Conservation (phyloP, 1,140 invertebrate genomes). For the Uloborus diversus region DNA sequence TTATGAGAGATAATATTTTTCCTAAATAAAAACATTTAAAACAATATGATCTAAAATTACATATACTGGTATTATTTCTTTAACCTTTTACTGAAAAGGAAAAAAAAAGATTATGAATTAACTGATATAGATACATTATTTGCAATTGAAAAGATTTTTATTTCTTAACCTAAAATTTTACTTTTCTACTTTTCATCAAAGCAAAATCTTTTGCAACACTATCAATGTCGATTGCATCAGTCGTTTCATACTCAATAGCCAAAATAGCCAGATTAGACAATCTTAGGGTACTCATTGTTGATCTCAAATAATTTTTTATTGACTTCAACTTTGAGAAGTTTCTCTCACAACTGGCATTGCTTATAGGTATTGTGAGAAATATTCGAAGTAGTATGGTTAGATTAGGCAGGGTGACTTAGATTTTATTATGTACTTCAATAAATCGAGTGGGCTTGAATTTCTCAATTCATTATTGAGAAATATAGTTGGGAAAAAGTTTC, state of each 20-base stretch:
- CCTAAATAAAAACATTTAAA: too few species aligned
- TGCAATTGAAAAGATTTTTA: too few species aligned
- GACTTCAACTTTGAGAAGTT: conserved; percentile 62
- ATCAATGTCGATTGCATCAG: not conserved
- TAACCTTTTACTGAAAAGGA: too few species aligned
- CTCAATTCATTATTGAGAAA: too few species aligned
- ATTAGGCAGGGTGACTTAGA: not conserved
- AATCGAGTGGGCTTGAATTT: not conserved
- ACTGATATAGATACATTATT: too few species aligned
- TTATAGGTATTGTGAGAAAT: conserved; percentile 60
- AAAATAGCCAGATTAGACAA: conserved; percentile 58
- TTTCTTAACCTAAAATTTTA: too few species aligned
- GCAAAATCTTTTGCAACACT: not conserved
- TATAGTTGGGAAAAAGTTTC: too few species aligned
- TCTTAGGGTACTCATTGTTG: conserved; percentile 59
- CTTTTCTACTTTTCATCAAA: not conserved
- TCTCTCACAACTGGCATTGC: conserved; percentile 61
- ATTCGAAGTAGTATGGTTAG: conserved; percentile 47
- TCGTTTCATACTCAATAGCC: not conserved
- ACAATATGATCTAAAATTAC: too few species aligned
- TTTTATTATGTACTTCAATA: not conserved
- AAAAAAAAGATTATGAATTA: too few species aligned
- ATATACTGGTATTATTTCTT: too few species aligned
- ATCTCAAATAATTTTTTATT: conserved; percentile 62
- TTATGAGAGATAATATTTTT: too few species aligned